Evolutionary conservation across 2,113 vertebrate species (phyloP), one percentile per base, ranked within the genome.

Genomic region (Rhynchomys soricoides): DNA sequence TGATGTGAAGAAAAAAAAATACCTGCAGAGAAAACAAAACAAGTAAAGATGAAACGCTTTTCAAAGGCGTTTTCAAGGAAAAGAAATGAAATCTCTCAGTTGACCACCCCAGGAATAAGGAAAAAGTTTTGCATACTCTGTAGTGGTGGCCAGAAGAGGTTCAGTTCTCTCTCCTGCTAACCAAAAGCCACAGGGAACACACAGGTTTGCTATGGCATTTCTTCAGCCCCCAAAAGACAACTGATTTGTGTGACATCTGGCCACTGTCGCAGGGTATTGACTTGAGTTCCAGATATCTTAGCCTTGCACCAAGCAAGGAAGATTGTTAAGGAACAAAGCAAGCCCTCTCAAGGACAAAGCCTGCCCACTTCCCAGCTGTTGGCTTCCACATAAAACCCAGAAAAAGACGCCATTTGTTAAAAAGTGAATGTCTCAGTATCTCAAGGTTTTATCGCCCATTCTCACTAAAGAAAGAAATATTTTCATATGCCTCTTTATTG

Each of bases 401-500:
- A 86, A 88, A 82, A 48, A 64, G 19, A 79, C 43, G 29, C 43
- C 16, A 78, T 29, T 91, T 94, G 79, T 92, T 88, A 95, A 91
- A 59, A 92, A 83, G 40, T 26, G 4, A 95, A 92, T n/a, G 57
- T n/a, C 66, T 90, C 70, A 64, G 4, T 50, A 48, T 74, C 74
- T 37, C 82, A 48, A 75, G 34, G 3, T 91, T 94, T 75, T 89
- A 86, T 92, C 77, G 85, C 78, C 79, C 92, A 40, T 79, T 89
- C 88, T 95, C 78, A 66, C 45, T 77, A 95, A 91, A 81, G 43
- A 26, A 92, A 89, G 96, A 96, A 88, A 5, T 24, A 88, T 66
- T 97, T 96, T 97, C 96, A 40, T 91, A 94, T 81, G 95, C 78
- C 93, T 94, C 97, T 95, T 5, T 15, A 70, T 90, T 97, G 89